Base-by-base conservation (phyloP, 1,140 invertebrate species). In the Apis dorsata region DNA sequence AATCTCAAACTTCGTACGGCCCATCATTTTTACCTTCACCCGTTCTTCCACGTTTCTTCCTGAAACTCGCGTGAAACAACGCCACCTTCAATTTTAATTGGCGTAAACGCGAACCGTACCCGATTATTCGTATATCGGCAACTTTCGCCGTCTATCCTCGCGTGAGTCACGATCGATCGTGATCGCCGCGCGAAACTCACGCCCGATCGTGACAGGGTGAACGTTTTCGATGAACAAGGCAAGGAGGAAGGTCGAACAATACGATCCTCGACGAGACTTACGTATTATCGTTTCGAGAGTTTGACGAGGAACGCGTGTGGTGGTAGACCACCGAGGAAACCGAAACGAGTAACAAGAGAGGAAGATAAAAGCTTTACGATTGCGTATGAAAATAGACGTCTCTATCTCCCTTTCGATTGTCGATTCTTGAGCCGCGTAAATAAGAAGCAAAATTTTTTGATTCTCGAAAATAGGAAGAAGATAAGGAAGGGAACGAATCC, bases 241-340 rank as follows among this genome's bases (percentile, higher is more conserved):
- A 44, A 44, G 34, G 34, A n/a, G 10, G 5, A 59, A 68, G 8
- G n/a, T 59, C 15, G 21, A 13, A 59, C 74, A 21, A 68, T 69
- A 73, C 55, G 69, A 44, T 65, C 84, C 1, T 3, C 24, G 17
- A 66, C 28, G 9, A 5, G 60, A 13, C 9, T 75, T 81, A 79
- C 71, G 72, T 82, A 79, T 78, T 73, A 71, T 88, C 81, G 78
- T 21, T 24, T n/a, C 24, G 34, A 75, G 66, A 85, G 24, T 24
- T 81, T 75, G 81, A 80, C 85, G 84, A 77, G 87, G 86, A 86
- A 88, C 65, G 70, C 71, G 34, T 34, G 34, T 34, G 34, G 34
- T 34, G 34, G 73, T 77, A 66, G 69, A 71, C 84, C 66, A 86
- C 74, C 86, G 57, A 79, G 66, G 65, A 87, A 63, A 57, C 57